Evolutionary conservation across 2,888 invertebrate species (phyloP).

Genomic region (Teleogryllus oceanicus): DNA sequence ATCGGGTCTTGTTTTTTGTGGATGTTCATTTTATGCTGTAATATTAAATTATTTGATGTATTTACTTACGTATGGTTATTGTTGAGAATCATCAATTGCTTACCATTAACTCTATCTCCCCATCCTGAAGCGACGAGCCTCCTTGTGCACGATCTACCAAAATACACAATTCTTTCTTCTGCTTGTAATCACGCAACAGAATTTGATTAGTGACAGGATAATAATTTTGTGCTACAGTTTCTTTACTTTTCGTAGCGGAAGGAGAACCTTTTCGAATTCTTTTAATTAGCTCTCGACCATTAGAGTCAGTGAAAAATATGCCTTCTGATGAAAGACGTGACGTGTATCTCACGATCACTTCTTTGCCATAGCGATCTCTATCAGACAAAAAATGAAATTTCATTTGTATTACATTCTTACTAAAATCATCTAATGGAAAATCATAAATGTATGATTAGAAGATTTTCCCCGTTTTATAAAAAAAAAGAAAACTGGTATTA

Average conservation of each 20-base stretch:
- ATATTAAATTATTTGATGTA: no score
- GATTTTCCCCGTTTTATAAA: no score
- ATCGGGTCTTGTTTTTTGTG: no score
- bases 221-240: constrained; percentile 82
- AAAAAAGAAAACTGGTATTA: no score
- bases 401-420: no score
- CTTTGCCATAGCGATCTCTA: constrained; percentile 69
- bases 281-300: constrained; percentile 83
- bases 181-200: constrained; percentile 56
- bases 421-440: not conserved
- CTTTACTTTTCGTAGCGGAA: constrained; percentile 68
- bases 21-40: no score
- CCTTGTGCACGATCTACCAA: constrained; percentile 79
- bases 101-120: constrained; percentile 76
- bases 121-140: constrained; percentile 70
- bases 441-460: no score
- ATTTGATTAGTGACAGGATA: constrained; percentile 88
- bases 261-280: constrained; percentile 66
- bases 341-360: constrained; percentile 71
- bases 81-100: constrained; percentile 20
- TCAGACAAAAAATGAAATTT: no score
- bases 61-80: no score
- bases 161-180: constrained; percentile 53
- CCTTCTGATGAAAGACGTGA: constrained; percentile 59
- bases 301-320: constrained; percentile 88